These are phyloP conservation scores for Psilopogon haemacephalus DNA, from an alignment of 2,113 vertebrate species.

Conservation along the genomic window DNA sequence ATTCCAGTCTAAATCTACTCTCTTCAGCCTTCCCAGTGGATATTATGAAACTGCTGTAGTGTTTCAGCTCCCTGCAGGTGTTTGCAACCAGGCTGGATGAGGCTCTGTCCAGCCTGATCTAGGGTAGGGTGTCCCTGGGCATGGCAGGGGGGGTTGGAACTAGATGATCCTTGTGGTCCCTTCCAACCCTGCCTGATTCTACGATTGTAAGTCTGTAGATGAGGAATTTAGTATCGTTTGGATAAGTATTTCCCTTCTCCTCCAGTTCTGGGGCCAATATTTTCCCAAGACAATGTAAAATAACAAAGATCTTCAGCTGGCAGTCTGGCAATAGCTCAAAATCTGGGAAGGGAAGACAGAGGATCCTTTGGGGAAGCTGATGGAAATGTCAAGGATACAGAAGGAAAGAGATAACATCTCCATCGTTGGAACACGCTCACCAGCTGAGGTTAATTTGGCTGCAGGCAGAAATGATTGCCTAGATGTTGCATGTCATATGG, in stretches of 20 bases:
- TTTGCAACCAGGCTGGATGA: no score
- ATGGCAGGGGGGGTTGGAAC: no score
- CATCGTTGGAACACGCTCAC: background rate
- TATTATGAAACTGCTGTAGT: background rate
- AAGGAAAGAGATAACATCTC: background rate
- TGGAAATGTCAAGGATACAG: constrained; percentile 28
- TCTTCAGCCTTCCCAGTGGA: background rate
- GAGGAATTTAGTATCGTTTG: background rate
- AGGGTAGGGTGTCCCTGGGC: no score
- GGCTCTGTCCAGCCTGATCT: no score
- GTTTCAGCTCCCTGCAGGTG: no score
- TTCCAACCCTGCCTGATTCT: no score
- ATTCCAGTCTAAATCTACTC: no score
- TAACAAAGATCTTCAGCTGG: background rate
- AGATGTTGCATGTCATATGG: background rate
- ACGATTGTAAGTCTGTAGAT: no score
- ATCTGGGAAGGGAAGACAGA: background rate
- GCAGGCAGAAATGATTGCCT: background rate
- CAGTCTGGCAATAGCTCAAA: background rate
- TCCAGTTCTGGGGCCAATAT: background rate
- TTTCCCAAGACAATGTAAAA: background rate
- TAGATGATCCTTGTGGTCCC: no score
- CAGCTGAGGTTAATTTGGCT: background rate
- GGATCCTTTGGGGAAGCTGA: constrained; percentile 1
- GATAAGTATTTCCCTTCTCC: background rate